phyloP scores from a whole-genome alignment of 2,888 invertebrate species.

The Eugnorisma glareosa region DNA sequence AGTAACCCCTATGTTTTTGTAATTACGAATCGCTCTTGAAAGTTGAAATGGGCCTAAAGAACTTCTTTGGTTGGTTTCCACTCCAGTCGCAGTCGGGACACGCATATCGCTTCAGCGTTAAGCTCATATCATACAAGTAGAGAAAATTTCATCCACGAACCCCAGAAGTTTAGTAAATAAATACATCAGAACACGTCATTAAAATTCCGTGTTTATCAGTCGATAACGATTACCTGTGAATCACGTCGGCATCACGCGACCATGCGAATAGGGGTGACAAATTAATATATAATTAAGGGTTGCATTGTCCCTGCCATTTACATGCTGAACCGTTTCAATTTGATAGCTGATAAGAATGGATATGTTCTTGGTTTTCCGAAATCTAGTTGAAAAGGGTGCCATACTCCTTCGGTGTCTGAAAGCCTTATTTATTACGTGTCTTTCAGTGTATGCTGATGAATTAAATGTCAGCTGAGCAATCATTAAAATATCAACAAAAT shows the following conservation, averaged over 20 bases:
- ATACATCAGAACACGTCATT: conserved; percentile 46
- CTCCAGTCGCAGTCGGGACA: too few species aligned
- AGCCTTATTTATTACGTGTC: not conserved
- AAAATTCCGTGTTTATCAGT: conserved; percentile 25
- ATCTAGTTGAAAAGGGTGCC: not conserved
- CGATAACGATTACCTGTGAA: conserved; percentile 50
- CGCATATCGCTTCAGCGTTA: too few species aligned
- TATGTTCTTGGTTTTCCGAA: not conserved
- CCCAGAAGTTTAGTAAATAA: conserved; percentile 37
- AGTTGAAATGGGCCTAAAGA: not conserved
- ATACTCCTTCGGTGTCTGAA: not conserved
- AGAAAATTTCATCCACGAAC: not conserved
- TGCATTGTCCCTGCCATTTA: conserved; percentile 3
- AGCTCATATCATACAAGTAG: not conserved
- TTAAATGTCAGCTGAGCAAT: not conserved
- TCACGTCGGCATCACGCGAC: conserved; percentile 47
- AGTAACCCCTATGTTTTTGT: too few species aligned
- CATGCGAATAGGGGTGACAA: conserved; percentile 47
- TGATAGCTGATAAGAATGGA: conserved; percentile 15
- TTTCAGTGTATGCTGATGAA: not conserved
- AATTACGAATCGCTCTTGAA: too few species aligned
- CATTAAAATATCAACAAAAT: not conserved
- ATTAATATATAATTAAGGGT: conserved; percentile 54
- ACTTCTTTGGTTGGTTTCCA: not conserved
- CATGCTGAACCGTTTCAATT: conserved; percentile 18